Percentiles rank a stretch among this genome's conserved stretches.
These are phyloP conservation scores for Turritopsis rubra DNA, from an alignment of 30 jellyfish, hydroid and myxozoan genomes.

Conservation along the genomic window DNA sequence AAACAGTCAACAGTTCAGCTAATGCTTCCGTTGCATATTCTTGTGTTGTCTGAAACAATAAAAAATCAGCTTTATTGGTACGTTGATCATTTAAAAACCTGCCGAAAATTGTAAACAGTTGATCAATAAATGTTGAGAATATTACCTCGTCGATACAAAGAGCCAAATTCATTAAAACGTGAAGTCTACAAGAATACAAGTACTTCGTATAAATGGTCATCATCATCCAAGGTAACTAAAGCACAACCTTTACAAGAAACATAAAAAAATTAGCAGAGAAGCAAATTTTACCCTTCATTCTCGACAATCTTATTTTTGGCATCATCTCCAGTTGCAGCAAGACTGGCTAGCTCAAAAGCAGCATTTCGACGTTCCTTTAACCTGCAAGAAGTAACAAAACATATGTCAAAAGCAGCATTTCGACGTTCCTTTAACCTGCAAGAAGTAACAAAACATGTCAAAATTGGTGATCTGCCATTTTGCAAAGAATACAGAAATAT, in stretches of 20 bases:
- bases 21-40: constrained; percentile 95
- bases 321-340: constrained; percentile 94
- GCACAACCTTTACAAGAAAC: no score
- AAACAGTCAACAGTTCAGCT: constrained; percentile 68
- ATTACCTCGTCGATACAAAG: constrained; percentile 78
- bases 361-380: constrained; percentile 87
- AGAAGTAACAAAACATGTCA: constrained; percentile 39
- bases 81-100: no score
- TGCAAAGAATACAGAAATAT: no score
- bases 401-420: constrained; percentile 97
- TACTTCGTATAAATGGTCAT: no score
- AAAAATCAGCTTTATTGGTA: no score
- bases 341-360: constrained; percentile 94
- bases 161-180: constrained; percentile 83
- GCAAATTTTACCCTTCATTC: constrained; percentile 67
- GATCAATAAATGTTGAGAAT: background rate
- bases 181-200: constrained; percentile 41
- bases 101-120: background rate
- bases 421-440: constrained; percentile 77
- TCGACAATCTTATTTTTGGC: constrained; percentile 60
- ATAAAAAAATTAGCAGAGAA: no score
- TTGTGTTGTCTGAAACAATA: constrained; percentile 68
- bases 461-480: constrained; percentile 26
- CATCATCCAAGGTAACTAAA: no score
- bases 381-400: constrained; percentile 37